phyloP scores from a whole-genome alignment of 2,797 vertebrate species.

The Adrianichthys oophorus region DNA sequence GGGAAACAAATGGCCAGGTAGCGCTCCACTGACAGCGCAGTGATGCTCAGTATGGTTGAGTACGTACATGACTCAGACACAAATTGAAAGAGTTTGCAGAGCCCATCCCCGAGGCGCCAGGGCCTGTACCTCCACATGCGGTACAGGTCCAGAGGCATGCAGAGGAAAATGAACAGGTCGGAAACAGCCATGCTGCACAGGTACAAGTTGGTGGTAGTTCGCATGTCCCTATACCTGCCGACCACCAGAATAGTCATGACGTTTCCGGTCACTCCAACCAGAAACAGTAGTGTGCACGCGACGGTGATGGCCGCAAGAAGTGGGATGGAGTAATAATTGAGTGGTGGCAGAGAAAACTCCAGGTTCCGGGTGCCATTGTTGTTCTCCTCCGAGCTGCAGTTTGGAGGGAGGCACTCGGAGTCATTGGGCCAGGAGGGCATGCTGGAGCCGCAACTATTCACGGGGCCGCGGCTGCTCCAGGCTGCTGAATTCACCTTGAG shows the following conservation, averaged over 20 bases:
- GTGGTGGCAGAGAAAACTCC: constrained; percentile 62
- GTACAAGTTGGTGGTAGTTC: constrained; percentile 96
- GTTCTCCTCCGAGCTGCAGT: constrained; percentile 76
- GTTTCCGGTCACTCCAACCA: constrained; percentile 88
- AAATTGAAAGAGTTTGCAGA: constrained; percentile 98
- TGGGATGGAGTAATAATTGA: constrained; percentile 84
- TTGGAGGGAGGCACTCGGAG: constrained; percentile 72
- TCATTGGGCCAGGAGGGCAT: constrained; percentile 72
- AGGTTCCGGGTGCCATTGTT: constrained; percentile 45
- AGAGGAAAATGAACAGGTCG: constrained; percentile 94
- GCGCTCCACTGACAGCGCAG: constrained; percentile 93
- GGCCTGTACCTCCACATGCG: constrained; percentile 95
- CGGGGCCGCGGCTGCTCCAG: constrained; percentile 47
- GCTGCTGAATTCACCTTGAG: constrained; percentile 24
- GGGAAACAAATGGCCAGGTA: constrained; percentile 97
- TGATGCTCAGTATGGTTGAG: constrained; percentile 96
- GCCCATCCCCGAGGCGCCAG: constrained; percentile 90
- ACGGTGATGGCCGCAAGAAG: constrained; percentile 87
- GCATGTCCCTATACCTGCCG: constrained; percentile 90
- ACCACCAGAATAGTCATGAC: constrained; percentile 94
- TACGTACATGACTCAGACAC: constrained; percentile 97
- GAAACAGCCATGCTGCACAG: constrained; percentile 98
- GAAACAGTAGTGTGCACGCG: constrained; percentile 87
- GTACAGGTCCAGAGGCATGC: constrained; percentile 95
- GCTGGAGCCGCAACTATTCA: constrained; percentile 51